These are phyloP conservation scores for Rhopalosiphum nymphaeae DNA, from an alignment of 2,888 invertebrate species.

Conservation along the genomic window DNA sequence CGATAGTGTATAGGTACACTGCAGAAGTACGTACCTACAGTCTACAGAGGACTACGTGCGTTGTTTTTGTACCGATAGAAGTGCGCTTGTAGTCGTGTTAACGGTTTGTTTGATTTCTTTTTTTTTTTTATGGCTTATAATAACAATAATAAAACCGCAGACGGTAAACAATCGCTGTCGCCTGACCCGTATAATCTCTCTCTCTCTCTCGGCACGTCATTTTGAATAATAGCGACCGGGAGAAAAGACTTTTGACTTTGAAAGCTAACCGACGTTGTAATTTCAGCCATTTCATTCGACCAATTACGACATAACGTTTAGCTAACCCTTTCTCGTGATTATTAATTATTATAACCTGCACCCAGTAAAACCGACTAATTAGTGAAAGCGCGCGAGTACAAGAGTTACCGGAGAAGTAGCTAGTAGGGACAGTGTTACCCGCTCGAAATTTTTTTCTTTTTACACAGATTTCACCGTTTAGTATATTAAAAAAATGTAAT, in stretches of 20 bases:
- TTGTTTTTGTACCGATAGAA: neutral
- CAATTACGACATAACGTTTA: neutral
- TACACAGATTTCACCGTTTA: neutral
- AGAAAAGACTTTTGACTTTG: neutral
- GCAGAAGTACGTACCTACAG: neutral
- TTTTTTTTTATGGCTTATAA: neutral
- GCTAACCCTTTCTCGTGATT: neutral
- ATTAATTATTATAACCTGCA: neutral
- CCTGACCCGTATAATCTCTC: neutral
- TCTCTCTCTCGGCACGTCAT: neutral
- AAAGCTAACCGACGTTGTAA: neutral
- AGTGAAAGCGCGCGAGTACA: neutral
- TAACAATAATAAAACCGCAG: neutral
- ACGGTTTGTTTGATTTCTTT: neutral
- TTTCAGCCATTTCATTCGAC: neutral
- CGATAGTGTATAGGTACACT: neutral
- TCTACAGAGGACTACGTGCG: neutral
- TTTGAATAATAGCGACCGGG: neutral
- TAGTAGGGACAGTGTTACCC: neutral
- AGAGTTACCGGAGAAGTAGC: neutral
- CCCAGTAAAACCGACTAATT: no score
- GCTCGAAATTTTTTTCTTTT: neutral
- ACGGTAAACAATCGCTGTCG: neutral
- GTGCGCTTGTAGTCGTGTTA: neutral
- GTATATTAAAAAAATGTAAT: neutral